Conservation (phyloP, 2,888 invertebrate genomes). For the Dusona sp. region DNA sequence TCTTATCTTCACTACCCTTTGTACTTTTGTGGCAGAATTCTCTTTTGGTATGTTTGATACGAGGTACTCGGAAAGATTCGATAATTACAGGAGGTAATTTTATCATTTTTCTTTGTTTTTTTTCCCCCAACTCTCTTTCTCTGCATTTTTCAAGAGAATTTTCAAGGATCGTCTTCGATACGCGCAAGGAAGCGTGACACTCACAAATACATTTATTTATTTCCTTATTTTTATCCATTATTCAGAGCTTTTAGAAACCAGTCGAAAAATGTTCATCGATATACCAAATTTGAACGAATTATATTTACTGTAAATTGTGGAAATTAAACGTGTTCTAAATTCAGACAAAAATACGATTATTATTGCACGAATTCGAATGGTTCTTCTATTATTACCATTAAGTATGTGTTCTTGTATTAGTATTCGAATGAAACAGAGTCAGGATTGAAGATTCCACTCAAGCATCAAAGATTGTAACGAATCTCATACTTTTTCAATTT, state of each 20-base stretch:
- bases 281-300: too few species aligned
- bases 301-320: too few species aligned
- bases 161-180: not conserved
- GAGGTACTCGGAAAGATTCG: not conserved
- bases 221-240: not conserved
- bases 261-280: too few species aligned
- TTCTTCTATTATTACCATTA: too few species aligned
- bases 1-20: not conserved
- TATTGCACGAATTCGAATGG: not conserved
- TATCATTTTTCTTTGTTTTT: not conserved
- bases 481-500: slow-evolving; percentile 24
- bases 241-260: too few species aligned
- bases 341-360: not conserved
- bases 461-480: not conserved
- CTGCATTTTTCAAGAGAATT: not conserved
- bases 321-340: too few species aligned
- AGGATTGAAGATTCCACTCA: too few species aligned
- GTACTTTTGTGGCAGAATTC: slow-evolving; percentile 6
- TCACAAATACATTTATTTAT: not conserved
- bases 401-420: too few species aligned
- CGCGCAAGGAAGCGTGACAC: not conserved
- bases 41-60: not conserved
- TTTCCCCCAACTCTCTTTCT: not conserved
- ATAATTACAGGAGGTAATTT: slow-evolving; percentile 7
- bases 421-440: too few species aligned